Evolutionary conservation across 2,113 vertebrate genomes (phyloP), one percentile per base, ranked within the genome.

Genomic region (Cottus gobio): DNA sequence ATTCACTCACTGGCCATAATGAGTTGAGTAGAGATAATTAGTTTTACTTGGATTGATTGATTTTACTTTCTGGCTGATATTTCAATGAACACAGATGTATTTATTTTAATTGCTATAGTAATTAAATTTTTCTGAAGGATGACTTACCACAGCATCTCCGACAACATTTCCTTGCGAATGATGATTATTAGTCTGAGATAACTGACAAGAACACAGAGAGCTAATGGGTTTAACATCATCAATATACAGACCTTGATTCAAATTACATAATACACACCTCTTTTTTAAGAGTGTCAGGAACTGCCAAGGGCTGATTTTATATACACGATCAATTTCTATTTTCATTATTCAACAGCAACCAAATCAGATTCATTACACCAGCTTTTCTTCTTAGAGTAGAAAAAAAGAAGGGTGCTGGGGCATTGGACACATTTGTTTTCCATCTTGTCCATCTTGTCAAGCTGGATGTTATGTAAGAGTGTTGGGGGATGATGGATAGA

Each of bases 351-450:
- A 34, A 4, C 24, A 71, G 37, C 31, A 63, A 36, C 20, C 30
- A 3, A 30, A 68, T 50, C 65, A 50, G 12, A 31, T 67, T 50
- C 37, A 50, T n/a, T 26, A 30, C 39, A 48, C 26, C 44, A n/a
- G 28, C 64, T 22, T 66, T 22, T n/a, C 57, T 61, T 13, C 20
- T 63, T 8, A 11, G 30, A 62, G 67, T 60, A 44, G 26, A 76
- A 39, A 12, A 80, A 85, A 60, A 34, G n/a, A n/a, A 20, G 9
- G 5, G 9, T 48, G 48, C 13, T 64, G 15, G 11, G 48, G 71
- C 26, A 63, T 77, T n/a, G 36, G 54, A 66, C 61, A 77, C 77
- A 71, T 87, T 89, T 82, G 67, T 85, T 82, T 78, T 78, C 67
- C 75, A 86, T 87, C 42, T 77, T 46, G 24, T 52, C 42, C 57